Conservation (phyloP, 2,113 vertebrate species). For the Micromys minutus region DNA sequence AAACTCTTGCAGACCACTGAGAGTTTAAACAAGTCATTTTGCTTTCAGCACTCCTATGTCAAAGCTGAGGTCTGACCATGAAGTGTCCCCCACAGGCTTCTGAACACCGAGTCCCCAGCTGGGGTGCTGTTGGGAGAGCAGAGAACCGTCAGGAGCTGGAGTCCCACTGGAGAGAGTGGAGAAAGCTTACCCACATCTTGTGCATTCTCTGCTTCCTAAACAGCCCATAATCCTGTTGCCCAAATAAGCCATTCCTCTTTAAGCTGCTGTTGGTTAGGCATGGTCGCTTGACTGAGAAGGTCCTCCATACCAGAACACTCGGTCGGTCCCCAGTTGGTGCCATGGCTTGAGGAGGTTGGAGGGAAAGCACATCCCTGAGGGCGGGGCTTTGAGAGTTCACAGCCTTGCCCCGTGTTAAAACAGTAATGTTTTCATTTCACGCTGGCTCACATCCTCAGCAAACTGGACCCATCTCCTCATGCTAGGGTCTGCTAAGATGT, state of each 20-base stretch:
- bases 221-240: no score
- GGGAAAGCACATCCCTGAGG: not conserved
- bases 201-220: no score
- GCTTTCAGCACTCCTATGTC: not conserved
- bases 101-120: not conserved
- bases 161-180: not conserved
- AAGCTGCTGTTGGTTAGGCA: not conserved
- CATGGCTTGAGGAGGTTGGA: no score
- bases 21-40: not conserved
- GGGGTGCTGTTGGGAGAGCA: not conserved
- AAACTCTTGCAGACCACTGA: no score
- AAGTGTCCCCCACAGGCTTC: not conserved
- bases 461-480: accelerated
- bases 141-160: not conserved
- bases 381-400: not conserved
- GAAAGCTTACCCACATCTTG: not conserved
- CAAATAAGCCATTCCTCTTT: not conserved
- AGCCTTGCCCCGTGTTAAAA: not conserved
- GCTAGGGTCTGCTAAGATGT: not conserved
- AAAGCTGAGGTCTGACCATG: not conserved
- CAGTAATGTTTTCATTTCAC: not conserved
- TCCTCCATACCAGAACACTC: not conserved
- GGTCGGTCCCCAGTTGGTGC: not conserved
- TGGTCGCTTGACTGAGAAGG: not conserved
- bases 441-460: not conserved